A percentile compares a stretch with the other conserved stretches of the same genome.
Evolutionary conservation across 2,113 vertebrate genomes (phyloP).

Genomic region (Ramphastos sulfuratus): DNA sequence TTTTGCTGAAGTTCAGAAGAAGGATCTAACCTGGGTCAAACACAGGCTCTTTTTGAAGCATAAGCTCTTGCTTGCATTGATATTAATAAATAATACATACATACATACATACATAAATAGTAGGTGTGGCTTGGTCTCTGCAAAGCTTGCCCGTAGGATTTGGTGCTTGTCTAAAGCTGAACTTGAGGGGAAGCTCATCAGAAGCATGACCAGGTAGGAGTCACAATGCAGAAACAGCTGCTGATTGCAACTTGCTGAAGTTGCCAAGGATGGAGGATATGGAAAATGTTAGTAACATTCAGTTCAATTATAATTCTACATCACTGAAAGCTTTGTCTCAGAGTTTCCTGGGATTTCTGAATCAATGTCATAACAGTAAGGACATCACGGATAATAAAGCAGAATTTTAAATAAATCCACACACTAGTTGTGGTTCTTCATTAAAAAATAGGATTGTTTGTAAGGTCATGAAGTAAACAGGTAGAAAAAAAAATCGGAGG

Average conservation of each 20-base stretch:
- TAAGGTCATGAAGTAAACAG: background rate
- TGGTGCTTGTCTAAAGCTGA: background rate
- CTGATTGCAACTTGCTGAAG: background rate
- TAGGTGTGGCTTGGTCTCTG: background rate
- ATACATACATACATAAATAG: background rate
- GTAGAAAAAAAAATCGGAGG: background rate
- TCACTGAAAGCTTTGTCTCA: background rate
- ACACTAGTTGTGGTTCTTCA: background rate
- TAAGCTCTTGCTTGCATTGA: background rate
- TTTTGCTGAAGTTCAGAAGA: background rate
- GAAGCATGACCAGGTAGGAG: background rate
- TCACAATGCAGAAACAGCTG: background rate
- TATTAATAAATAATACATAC: background rate
- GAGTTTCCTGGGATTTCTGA: background rate
- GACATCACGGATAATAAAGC: background rate
- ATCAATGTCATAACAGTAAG: background rate
- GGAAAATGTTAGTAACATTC: background rate
- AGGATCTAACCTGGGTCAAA: background rate
- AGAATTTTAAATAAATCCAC: background rate
- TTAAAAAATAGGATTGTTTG: background rate
- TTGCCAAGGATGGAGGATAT: background rate
- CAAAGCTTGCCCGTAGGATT: background rate
- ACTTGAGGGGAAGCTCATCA: background rate
- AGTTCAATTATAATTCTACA: background rate
- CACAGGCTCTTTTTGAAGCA: background rate